These are phyloP conservation scores for Carabus problematicus DNA, from an alignment of 2,888 invertebrate genomes.

Conservation along the genomic window DNA sequence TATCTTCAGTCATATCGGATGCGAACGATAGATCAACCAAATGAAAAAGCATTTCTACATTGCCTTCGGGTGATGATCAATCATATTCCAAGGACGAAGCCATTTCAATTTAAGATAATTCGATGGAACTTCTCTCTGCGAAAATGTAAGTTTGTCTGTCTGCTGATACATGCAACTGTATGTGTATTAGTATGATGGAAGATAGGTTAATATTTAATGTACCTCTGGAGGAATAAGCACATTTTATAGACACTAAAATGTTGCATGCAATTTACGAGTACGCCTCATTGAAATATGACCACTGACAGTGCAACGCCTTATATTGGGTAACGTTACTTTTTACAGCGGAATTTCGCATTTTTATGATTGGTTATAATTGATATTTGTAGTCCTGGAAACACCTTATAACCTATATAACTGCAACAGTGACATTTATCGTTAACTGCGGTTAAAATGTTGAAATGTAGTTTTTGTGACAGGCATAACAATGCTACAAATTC, in stretches of 20 bases:
- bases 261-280: constrained; percentile 1
- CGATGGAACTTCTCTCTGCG: neutral
- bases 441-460: too few species aligned
- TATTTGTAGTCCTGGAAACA: too few species aligned
- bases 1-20: too few species aligned
- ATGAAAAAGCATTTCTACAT: constrained; percentile 25
- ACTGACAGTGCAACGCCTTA: neutral
- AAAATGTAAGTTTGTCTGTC: neutral
- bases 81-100: constrained; percentile 21
- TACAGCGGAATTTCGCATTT: too few species aligned
- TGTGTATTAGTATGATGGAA: too few species aligned
- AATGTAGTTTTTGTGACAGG: too few species aligned
- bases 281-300: constrained; percentile 3
- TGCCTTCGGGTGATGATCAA: constrained; percentile 18
- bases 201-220: constrained; percentile 1
- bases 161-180: too few species aligned
- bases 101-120: constrained; percentile 31
- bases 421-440: too few species aligned
- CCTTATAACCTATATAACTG: too few species aligned
- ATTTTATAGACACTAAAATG: constrained; percentile 10
- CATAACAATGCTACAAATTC: too few species aligned
- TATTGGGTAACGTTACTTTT: too few species aligned
- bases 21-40: constrained; percentile 16
- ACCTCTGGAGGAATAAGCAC: neutral
- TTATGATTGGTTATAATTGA: too few species aligned